Conservation (phyloP, 1,140 invertebrate genomes). For the Drosophila triauraria region DNA sequence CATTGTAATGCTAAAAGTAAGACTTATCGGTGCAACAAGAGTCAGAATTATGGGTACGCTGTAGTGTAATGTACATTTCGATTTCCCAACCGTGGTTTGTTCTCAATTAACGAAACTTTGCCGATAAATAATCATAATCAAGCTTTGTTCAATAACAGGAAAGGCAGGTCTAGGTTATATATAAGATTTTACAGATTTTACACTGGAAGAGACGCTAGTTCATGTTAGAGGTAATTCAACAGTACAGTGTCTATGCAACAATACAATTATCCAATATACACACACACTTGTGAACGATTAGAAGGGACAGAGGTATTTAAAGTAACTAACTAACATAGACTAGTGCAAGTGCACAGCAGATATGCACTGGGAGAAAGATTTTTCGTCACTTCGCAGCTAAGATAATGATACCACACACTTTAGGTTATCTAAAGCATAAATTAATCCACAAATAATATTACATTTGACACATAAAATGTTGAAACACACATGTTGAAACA, state of each 20-base stretch:
- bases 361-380: slow-evolving; percentile 8
- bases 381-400: not conserved
- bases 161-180: not conserved
- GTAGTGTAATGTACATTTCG: not conserved
- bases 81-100: not conserved
- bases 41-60: slow-evolving; percentile 3
- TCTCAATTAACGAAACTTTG: not conserved
- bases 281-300: not conserved
- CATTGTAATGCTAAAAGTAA: not conserved
- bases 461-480: not conserved
- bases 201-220: slow-evolving; percentile 23
- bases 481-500: not conserved
- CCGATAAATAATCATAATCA: slow-evolving; percentile 12
- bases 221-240: slow-evolving; percentile 5
- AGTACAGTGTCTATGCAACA: slow-evolving; percentile 9
- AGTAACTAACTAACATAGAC: not conserved
- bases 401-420: not conserved
- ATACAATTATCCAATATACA: not conserved
- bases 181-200: slow-evolving; percentile 5
- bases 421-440: not conserved
- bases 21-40: not conserved
- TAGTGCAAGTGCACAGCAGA: not conserved
- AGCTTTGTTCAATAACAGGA: not conserved
- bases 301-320: not conserved
- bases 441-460: not conserved